These are phyloP conservation scores for Micromussa lordhowensis DNA, from an alignment of 92 coral and sea anemone species.

Conservation along the genomic window DNA sequence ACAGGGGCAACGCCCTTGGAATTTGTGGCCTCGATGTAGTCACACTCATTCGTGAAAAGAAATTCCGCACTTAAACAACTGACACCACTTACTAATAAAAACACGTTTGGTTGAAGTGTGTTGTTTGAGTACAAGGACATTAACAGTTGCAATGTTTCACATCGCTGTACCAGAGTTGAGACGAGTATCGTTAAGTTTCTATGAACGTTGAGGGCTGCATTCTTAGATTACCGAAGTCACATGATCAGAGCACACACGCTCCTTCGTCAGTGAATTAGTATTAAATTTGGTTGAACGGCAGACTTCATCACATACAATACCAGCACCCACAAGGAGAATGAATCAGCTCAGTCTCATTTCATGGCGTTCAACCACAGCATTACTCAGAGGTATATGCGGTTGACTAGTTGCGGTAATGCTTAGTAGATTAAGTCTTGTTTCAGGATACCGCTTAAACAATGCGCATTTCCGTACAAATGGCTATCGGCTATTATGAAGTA, in stretches of 20 bases:
- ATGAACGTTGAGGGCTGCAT: not conserved
- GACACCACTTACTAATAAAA: not conserved
- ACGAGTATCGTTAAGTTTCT: not conserved
- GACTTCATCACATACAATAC: not conserved
- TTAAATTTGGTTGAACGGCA: not conserved
- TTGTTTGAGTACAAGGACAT: too few species aligned
- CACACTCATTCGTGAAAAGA: not conserved
- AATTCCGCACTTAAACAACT: not conserved
- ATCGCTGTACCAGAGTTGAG: not conserved
- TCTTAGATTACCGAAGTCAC: not conserved
- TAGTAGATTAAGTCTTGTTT: conserved; percentile 15
- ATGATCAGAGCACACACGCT: not conserved
- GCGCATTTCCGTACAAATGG: conserved; percentile 13
- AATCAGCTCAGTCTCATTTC: not conserved
- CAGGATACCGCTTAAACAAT: conserved; percentile 23
- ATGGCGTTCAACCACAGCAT: not conserved
- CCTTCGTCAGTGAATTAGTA: not conserved
- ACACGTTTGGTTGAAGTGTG: not conserved
- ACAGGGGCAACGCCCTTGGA: conserved; percentile 24
- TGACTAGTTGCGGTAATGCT: conserved; percentile 23
- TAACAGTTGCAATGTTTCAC: not conserved
- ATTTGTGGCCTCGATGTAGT: not conserved
- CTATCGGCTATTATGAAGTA: conserved; percentile 5
- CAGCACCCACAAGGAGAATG: not conserved
- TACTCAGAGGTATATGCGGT: not conserved